Base-by-base conservation (phyloP, 2,797 vertebrate species). In the Rhodeus uyekii region DNA sequence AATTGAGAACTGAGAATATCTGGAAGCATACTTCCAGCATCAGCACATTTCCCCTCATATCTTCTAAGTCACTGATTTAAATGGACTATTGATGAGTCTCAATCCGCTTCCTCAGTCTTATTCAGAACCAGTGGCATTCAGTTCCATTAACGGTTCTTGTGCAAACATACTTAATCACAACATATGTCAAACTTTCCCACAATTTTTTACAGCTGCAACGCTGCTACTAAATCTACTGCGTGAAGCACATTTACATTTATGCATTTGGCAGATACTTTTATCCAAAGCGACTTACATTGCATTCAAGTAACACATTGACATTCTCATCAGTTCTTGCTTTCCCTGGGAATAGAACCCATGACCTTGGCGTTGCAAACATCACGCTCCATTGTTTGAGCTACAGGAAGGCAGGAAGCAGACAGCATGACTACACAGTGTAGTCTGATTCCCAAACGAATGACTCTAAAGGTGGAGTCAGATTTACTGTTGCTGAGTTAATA, bases 11-110 rank as follows among this genome's bases (percentile, higher is more conserved):
- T 53, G 69, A 55, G 48, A 38, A 53, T 78, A 38, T 53, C 76
- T 67, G 16, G n/a, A 55, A 68, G 63, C 64, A 39, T 53, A 67
- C 67, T 76, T 64, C 27, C 4, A 36, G 76, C 48, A 36, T 79
- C 64, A 79, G 64, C 24, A 58, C 36, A 69, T 55, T 79, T 77
- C 4, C 34, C 5, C 22, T 77, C 7, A 64, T 64, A 14, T 50
- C 42, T 64, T 64, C 10, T 76, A 13, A 63, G 19, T 46, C 24
- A 29, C 36, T 5, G 34, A 78, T 55, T 78, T 27, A 68, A 68
- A 53, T 39, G 48, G 50, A 38, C 22, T 38, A 27, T 55, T 32
- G 29, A 7, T 55, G 13, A 55, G 71, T 55, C 48, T 74, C 48
- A 73, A 38, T 73, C 48, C 12, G 7, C 34, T 55, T 73, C 22